Conservation (phyloP, 53 echinoderm and acorn worm genomes). For the Crossaster papposus region DNA sequence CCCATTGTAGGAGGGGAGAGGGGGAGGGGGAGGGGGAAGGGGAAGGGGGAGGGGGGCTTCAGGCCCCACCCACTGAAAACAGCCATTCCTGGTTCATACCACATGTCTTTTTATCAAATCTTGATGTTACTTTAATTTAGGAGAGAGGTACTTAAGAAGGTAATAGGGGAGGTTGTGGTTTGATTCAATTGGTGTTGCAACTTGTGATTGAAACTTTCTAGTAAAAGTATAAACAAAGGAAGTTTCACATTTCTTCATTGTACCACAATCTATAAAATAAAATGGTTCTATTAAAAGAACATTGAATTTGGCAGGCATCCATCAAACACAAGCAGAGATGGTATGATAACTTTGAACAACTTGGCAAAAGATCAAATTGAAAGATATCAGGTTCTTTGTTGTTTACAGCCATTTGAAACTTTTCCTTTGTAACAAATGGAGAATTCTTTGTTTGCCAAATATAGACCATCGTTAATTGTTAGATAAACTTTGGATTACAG, state of each 20-base stretch:
- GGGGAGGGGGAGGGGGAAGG: too few species aligned
- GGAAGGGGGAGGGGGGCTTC: too few species aligned
- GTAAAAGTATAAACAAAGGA: neutral
- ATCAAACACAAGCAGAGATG: neutral
- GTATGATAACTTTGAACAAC: constrained; percentile 3
- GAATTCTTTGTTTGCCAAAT: constrained; percentile 17
- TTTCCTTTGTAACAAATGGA: constrained; percentile 21
- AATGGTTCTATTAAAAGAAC: neutral
- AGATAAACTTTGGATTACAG: neutral
- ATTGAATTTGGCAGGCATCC: neutral
- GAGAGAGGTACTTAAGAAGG: neutral
- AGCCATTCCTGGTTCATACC: too few species aligned
- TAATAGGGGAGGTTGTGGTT: neutral
- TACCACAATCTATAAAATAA: neutral
- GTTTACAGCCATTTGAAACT: neutral
- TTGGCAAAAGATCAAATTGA: constrained; percentile 23
- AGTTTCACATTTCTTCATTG: neutral
- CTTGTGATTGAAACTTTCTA: neutral
- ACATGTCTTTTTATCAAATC: too few species aligned
- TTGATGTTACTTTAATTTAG: too few species aligned
- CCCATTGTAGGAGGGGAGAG: too few species aligned
- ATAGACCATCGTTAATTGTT: constrained; percentile 2
- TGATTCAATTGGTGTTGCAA: too few species aligned
- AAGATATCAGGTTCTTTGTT: neutral
- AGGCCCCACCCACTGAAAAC: too few species aligned